Evolutionary conservation across 2,113 vertebrate species (phyloP), one percentile per base, ranked within the genome.

Genomic region (Neotoma lepida): DNA sequence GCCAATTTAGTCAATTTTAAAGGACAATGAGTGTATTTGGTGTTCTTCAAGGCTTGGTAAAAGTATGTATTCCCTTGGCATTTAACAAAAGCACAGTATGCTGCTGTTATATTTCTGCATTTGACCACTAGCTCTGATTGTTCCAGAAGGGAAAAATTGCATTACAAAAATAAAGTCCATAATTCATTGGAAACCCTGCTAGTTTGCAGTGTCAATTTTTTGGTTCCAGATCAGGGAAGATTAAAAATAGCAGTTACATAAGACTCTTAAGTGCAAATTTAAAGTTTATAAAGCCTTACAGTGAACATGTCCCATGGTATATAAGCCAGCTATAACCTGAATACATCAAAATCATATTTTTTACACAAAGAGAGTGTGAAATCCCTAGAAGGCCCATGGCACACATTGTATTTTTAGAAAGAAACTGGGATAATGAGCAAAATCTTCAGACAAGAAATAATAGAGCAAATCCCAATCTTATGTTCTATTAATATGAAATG

Each of bases 191-290:
- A 95, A 96, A 94, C 9, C 1, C 35, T 78, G 12, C 26, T 86
- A 49, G 26, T 85, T 26, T 73, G 12, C 20, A 86, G 30, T 39
- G 51, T 17, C 12, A 54, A 2, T 33, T 30, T 81, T 58, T 89
- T 41, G 26, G 12, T 44, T 87, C 70, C 24, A 93, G 22, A 66
- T 91, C 51, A 86, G 20, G 22, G 4, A 80, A 88, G 18, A 66
- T 90, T 88, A 93, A 64, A 95, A 86, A 88, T 88, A 94, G 91
- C 39, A 90, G 46, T 44, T 70, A 33, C 91, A 13, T 44, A 91
- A 33, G 84, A 89, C 18, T 24, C 41, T 93, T 90, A 86, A 88
- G 89, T 96, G 87, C n/a, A 96, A 96, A 96, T 90, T 93, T 17
- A 18, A 93, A 86, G 13, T 92, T 94, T 74, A 56, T 78, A 97